Conservation (phyloP, 2,113 vertebrate genomes). For the Hippocampus zosterae region DNA sequence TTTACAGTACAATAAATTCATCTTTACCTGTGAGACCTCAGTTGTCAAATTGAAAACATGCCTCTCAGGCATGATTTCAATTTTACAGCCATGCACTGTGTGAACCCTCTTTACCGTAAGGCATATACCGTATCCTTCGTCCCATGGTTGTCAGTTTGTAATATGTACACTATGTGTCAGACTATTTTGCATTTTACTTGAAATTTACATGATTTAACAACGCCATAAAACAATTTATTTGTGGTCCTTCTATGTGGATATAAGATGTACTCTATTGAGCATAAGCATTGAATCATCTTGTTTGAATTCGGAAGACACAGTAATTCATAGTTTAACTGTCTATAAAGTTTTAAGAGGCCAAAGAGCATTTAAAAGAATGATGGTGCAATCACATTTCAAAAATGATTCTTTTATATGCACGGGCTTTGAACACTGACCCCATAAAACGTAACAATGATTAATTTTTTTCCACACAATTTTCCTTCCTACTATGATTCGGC, state of each 20-base stretch:
- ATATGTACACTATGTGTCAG: not conserved
- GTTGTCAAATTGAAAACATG: not conserved
- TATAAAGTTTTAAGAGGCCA: slow-evolving; percentile 68
- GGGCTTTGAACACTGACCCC: slow-evolving; percentile 62
- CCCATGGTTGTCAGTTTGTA: not conserved
- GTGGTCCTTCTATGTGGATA: not conserved
- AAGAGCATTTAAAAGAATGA: slow-evolving; percentile 41
- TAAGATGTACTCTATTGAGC: not conserved
- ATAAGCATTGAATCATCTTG: not conserved
- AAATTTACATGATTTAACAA: not conserved
- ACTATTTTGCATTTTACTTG: not conserved
- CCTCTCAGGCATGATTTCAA: not conserved
- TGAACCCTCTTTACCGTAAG: not conserved
- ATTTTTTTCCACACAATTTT: slow-evolving; percentile 51
- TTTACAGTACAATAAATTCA: not conserved
- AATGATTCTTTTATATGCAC: slow-evolving; percentile 39
- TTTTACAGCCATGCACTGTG: not conserved
- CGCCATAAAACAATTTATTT: not conserved
- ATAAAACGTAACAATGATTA: slow-evolving; percentile 69
- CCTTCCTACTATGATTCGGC: slow-evolving; percentile 9
- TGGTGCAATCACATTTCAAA: slow-evolving; percentile 53
- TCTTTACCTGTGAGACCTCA: not conserved
- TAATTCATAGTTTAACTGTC: slow-evolving; percentile 23
- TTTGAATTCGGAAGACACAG: slow-evolving; percentile 15
- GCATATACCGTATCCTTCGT: not conserved